Evolutionary conservation across 2,888 invertebrate genomes (phyloP), one percentile per base, ranked within the genome.

Genomic region (Colostygia pectinataria): DNA sequence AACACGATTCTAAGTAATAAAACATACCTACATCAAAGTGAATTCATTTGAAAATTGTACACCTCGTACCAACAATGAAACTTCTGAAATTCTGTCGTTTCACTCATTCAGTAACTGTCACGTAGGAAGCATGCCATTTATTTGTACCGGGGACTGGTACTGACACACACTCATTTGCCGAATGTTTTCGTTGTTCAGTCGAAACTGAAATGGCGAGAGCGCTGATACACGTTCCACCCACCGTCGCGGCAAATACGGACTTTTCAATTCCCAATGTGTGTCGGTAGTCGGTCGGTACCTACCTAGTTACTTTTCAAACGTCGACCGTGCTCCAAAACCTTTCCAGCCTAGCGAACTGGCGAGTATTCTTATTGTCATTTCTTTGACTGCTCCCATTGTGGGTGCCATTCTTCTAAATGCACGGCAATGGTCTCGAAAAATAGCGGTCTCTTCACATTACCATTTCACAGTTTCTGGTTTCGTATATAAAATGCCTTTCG

Each of bases 131-230:
- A 66, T 65, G 61, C 66, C 71, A 77, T 79, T 76, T 77, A 71
- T 77, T 72, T 68, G 59, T 65, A 55, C 55, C 60, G 56, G n/a
- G 50, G 63, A 42, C 68, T 78, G 74, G 53, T 61, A 66, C 65
- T 78, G 76, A 78, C 81, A 68, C 60, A 60, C 68, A 57, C 66
- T 74, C 76, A 74, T 78, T 77, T 68, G 68, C 66, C 60, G 70
- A 79, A 83, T 77, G 70, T 76, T 78, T 76, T 71, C 71, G 67
- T 71, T 73, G 71, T 74, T 65, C 53, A 57, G 60, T 53, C 60
- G 55, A 60, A 60, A 50, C 65, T 60, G 52, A 61, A 59, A 55
- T 57, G 25, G 25, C 39, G 28, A 59, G 60, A 63, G 53, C 61
- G 60, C 54, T 59, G 55, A 61, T 62, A 67, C 60, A 64, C 66